Evolutionary conservation across 2,888 invertebrate species (phyloP).

Genomic region (Alcis repandata): DNA sequence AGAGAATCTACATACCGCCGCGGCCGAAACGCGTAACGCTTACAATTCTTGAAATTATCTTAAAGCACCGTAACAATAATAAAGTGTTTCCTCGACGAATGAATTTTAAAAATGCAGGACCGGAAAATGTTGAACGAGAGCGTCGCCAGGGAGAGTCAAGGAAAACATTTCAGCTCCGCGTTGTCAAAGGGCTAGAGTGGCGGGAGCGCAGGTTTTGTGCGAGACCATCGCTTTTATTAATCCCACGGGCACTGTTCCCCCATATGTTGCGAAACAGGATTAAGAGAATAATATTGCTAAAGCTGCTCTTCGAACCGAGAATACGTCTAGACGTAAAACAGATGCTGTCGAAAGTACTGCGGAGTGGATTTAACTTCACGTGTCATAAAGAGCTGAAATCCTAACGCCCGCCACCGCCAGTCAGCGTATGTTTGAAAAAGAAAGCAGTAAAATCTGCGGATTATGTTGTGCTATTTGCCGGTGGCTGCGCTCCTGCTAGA

Average conservation of each 20-base stretch:
- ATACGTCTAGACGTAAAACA: constrained; percentile 37
- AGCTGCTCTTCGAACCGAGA: constrained; percentile 23
- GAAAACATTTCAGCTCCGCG: constrained; percentile 61
- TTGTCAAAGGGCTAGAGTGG: constrained; percentile 61
- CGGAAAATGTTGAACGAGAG: constrained; percentile 53
- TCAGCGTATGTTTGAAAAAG: constrained; percentile 25
- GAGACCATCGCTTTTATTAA: constrained; percentile 64
- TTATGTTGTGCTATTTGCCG: constrained; percentile 49
- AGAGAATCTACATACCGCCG: not conserved
- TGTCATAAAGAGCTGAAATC: constrained; percentile 24
- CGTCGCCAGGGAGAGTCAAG: constrained; percentile 51
- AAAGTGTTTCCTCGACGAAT: constrained; percentile 55
- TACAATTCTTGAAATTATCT: constrained; percentile 25
- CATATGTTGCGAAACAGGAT: constrained; percentile 45
- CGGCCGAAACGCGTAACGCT: constrained; percentile 29
- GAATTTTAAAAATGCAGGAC: constrained; percentile 64
- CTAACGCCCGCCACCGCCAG: constrained; percentile 7
- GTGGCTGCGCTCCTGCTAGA: constrained; percentile 60
- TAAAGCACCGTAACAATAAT: constrained; percentile 57
- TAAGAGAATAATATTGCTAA: constrained; percentile 39
- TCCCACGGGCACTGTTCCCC: constrained; percentile 52
- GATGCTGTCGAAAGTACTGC: constrained; percentile 19
- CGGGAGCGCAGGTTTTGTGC: constrained; percentile 54
- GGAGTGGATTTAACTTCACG: constrained; percentile 19
- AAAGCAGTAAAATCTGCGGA: constrained; percentile 33